Base-by-base conservation (phyloP, 2,797 vertebrate species). In the Psittacula echo region DNA sequence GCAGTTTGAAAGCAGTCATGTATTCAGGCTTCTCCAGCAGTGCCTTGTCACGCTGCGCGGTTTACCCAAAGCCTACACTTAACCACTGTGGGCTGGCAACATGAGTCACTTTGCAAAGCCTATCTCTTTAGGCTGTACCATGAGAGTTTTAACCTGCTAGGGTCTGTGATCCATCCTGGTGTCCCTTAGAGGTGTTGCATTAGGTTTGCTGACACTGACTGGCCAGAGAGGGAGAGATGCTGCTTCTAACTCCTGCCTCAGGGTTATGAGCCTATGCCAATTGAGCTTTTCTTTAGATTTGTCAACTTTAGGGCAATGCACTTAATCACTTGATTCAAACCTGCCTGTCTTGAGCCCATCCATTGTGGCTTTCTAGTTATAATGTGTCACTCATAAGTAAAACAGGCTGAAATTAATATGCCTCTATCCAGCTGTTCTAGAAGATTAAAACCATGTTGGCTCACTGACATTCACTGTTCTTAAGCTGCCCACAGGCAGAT, bases 41-140 rank as follows among this genome's bases (percentile, higher is more conserved):
- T 53, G 51, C 83, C 68, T 27, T 77, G 50, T 85, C 58, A 19
- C 76, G 58, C 75, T 79, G 54, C 48, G 13, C 53, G 62, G 61
- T 89, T 85, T 96, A 88, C 90, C 78, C 90, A 45, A 96, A 95
- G 62, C 93, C 76, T 85, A 23, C 85, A 45, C 30, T 88, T 96
- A 96, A 85, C 91, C 84, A 81, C 24, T 61, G 58, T 95, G 94
- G 94, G 77, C 56, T 96, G 92, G 85, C 94, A 86, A 72, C 48
- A 8, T 26, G 92, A 96, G 62, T 89, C 81, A 13, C 17, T 65
- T 77, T 47, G 75, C 93, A 91, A 61, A 82, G 9, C 61, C 65
- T 85, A 75, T 65, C 67, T 91, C 71, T 73, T 94, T 91, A 72
- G 83, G 77, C 54, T 93, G 39, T 88, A 48, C 82, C 22, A 11